These are phyloP conservation scores for Danionella dracula DNA, from an alignment of 2,797 vertebrate genomes.

Conservation along the genomic window DNA sequence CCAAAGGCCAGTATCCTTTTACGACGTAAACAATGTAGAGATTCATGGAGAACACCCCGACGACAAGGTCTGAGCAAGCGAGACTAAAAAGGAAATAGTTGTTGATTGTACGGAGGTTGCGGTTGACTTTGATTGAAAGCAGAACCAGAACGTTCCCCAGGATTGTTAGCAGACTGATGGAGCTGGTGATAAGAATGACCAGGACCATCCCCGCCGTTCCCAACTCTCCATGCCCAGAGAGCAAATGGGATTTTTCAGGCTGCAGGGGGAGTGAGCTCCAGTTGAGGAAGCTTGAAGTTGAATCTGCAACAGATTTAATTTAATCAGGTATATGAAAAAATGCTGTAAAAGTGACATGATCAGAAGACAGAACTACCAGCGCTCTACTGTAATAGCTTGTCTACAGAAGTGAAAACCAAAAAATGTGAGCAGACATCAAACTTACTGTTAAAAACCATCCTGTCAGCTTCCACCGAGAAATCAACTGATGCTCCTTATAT, in stretches of 20 bases:
- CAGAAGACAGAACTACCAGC: too few species aligned
- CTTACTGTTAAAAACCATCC: slow-evolving; percentile 6
- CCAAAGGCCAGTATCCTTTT: slow-evolving; percentile 81
- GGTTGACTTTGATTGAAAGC: slow-evolving; percentile 86
- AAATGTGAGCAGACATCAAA: neutral
- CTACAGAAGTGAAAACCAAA: too few species aligned
- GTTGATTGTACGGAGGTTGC: slow-evolving; percentile 81
- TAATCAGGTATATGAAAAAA: neutral
- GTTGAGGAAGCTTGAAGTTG: slow-evolving; percentile 29
- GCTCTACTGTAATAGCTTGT: too few species aligned
- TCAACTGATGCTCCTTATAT: neutral
- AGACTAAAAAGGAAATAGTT: slow-evolving; percentile 91
- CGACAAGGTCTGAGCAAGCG: slow-evolving; percentile 80
- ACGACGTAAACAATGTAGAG: slow-evolving; percentile 79
- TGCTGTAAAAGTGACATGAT: neutral
- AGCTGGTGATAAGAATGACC: slow-evolving; percentile 69
- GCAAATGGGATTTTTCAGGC: slow-evolving; percentile 44
- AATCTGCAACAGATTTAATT: neutral
- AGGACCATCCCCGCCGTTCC: slow-evolving; percentile 70
- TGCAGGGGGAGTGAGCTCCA: slow-evolving; percentile 27
- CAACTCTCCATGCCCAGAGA: slow-evolving; percentile 54
- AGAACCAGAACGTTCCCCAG: slow-evolving; percentile 86
- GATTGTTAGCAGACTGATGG: slow-evolving; percentile 78
- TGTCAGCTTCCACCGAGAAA: neutral
- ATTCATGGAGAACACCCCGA: slow-evolving; percentile 84